Evolutionary conservation across 2,113 vertebrate genomes (phyloP).

Genomic region (Stegastes partitus): DNA sequence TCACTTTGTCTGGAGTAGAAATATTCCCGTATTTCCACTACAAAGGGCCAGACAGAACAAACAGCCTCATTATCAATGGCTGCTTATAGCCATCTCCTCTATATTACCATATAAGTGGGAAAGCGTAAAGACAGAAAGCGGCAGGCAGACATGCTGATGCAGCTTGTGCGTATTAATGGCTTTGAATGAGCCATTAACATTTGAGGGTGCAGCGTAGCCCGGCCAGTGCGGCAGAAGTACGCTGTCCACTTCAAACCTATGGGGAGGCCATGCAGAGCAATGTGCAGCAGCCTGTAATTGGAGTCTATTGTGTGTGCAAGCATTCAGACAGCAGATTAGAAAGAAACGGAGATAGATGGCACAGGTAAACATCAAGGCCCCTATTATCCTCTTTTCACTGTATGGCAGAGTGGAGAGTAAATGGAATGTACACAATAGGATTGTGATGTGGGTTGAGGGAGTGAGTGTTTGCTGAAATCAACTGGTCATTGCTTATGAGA

Average conservation of each 20-base stretch:
- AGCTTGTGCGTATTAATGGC: conserved; percentile 80
- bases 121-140: conserved; percentile 44
- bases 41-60: conserved; percentile 64
- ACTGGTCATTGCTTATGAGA: conserved; percentile 53
- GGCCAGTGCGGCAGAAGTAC: conserved; percentile 73
- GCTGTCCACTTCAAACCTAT: conserved; percentile 77
- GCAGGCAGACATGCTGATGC: conserved; percentile 72
- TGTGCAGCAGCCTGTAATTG: conserved; percentile 67
- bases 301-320: conserved; percentile 70
- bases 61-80: conserved; percentile 48
- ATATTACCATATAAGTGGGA: conserved; percentile 67
- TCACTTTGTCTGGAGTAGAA: conserved; percentile 44
- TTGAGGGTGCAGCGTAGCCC: conserved; percentile 80
- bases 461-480: conserved; percentile 52
- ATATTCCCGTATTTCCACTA: conserved; percentile 66
- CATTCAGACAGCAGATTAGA: conserved; percentile 69
- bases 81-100: conserved; percentile 52
- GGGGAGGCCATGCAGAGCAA: conserved; percentile 72
- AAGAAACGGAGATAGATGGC: conserved; percentile 51
- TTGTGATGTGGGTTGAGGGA: conserved; percentile 23
- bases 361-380: conserved; percentile 73
- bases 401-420: conserved; percentile 57
- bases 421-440: conserved; percentile 65
- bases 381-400: conserved; percentile 75
- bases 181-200: conserved; percentile 81